phyloP scores from a whole-genome alignment of 2,888 invertebrate species.

The Morinoia aosen region DNA sequence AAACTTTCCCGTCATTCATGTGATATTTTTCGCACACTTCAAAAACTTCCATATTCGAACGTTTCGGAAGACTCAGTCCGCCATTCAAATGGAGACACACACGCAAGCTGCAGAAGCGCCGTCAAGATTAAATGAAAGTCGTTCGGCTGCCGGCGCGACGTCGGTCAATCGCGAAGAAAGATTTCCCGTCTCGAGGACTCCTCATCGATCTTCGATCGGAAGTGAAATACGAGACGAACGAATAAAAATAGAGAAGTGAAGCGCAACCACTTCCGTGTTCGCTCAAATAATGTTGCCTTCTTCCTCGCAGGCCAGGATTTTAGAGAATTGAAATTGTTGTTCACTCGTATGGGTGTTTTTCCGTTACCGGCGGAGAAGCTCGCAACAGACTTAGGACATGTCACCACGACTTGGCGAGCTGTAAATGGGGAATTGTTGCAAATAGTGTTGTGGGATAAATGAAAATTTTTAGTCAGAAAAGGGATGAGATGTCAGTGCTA shows the following conservation, averaged over 20 bases:
- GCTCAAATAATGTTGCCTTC: neutral
- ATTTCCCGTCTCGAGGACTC: neutral
- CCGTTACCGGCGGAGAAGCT: neutral
- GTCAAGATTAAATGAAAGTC: neutral
- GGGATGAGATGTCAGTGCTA: neutral
- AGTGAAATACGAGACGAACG: neutral
- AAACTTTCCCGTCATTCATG: neutral
- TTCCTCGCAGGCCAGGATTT: neutral
- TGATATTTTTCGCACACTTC: neutral
- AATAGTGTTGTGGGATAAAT: neutral
- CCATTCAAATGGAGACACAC: neutral
- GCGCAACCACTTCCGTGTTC: slow-evolving; percentile 21
- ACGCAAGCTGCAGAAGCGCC: neutral
- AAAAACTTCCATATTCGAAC: neutral
- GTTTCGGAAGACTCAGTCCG: neutral
- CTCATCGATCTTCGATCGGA: slow-evolving; percentile 34
- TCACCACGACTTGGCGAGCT: neutral
- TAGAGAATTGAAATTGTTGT: neutral
- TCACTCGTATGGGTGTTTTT: neutral
- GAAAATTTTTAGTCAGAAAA: neutral
- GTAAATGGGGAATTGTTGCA: neutral
- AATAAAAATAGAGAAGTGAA: slow-evolving; percentile 5
- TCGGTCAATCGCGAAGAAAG: neutral
- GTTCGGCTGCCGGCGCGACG: neutral
- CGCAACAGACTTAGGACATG: neutral